phyloP scores from a whole-genome alignment of 2,113 vertebrate genomes.

The Desmodus rotundus region DNA sequence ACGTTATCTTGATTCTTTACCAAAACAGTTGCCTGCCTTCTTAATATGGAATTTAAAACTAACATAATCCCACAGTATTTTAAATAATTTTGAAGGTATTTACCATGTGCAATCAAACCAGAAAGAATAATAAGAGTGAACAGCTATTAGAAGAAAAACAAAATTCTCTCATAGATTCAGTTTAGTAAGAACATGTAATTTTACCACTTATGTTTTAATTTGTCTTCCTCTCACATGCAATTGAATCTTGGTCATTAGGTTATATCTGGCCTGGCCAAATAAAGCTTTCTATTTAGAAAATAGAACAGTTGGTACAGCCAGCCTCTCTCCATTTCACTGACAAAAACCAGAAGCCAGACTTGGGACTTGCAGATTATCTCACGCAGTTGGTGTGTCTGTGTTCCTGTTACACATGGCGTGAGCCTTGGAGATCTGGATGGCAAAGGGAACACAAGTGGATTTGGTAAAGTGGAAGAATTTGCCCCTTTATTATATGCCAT shows the following conservation, averaged over 20 bases:
- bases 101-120: conserved; percentile 1
- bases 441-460: background rate
- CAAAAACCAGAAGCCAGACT: background rate
- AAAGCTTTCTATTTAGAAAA: conserved; percentile 58
- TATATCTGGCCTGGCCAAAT: conserved; percentile 45
- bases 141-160: background rate
- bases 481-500: background rate
- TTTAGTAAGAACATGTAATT: conserved; percentile 5
- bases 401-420: background rate
- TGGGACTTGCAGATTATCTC: conserved; percentile 15
- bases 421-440: background rate
- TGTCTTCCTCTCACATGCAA: conserved; percentile 56
- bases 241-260: conserved; percentile 41
- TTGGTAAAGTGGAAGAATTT: background rate
- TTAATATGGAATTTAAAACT: conserved; percentile 9
- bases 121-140: background rate
- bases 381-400: background rate
- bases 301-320: conserved; percentile 18
- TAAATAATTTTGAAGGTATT: conserved; percentile 26
- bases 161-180: background rate
- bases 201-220: conserved; percentile 60
- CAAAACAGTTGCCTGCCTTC: background rate
- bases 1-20: background rate
- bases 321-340: conserved; percentile 40
- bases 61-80: background rate